Evolutionary conservation across 2,888 invertebrate genomes (phyloP), one percentile per base, ranked within the genome.

Genomic region (Brenthis hecate): DNA sequence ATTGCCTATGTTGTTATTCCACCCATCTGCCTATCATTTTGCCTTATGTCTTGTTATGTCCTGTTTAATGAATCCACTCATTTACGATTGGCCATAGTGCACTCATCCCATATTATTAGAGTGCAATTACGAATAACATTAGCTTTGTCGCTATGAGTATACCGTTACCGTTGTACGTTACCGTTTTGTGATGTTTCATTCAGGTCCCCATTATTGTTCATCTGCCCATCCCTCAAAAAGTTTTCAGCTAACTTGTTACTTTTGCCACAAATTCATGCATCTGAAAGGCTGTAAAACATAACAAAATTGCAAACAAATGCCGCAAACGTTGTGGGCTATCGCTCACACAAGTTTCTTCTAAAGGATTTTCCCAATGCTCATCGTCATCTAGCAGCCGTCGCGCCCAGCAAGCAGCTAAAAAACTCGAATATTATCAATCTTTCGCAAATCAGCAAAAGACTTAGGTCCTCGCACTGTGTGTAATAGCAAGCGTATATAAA

Each of bases 111-210:
- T 63, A 83, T 67, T 23, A 82, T 80, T 36, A 82, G 69, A 74
- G 73, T 74, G 56, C 77, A 77, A 68, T 72, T 63, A 57, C 68
- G 73, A 56, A 81, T 72, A 61, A 83, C 75, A 56, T 77, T 77
- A 56, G 75, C 80, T 76, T 77, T 78, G 70, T 75, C 77, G 23
- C 79, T 79, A 63, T 19, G 19, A 19, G 19, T 19, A 19, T 19
- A 19, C 1, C 19, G 19, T 19, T 19, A 19, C 19, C 19, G 19
- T 19, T 19, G 19, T 19, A 19, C 19, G 5, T 56, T 13, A 32
- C 48, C 66, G 55, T 3, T 55, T 65, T 63, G 54, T 36, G 56
- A 73, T 6, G 56, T 65, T 23, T 58, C 19, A 0, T 62, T 14
- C 53, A 70, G 32, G 13, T 62, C 68, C 3, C 19, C 19, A 14